These are phyloP conservation scores for Folsomia candida DNA, from an alignment of 2,888 invertebrate genomes.

Conservation along the genomic window DNA sequence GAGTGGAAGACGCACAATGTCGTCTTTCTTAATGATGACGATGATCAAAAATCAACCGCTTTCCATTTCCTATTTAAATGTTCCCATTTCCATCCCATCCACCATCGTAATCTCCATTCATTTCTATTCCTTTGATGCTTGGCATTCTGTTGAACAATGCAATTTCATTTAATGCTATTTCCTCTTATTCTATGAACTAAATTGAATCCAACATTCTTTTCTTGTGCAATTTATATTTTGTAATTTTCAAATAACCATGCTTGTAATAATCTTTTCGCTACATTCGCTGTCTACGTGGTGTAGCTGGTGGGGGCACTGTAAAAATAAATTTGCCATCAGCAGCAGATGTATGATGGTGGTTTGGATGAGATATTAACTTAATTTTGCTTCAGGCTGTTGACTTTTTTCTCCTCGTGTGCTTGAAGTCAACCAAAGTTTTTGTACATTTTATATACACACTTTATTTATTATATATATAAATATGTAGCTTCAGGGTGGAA, in stretches of 20 bases:
- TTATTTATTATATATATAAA: neutral
- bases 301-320: neutral
- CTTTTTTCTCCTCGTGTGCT: too few species aligned
- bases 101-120: neutral
- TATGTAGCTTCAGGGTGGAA: too few species aligned
- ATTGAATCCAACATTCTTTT: neutral
- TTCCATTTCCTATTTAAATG: neutral
- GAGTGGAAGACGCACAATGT: neutral
- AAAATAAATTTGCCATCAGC: neutral
- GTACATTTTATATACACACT: too few species aligned
- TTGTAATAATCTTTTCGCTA: neutral
- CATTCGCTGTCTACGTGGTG: too few species aligned
- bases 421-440: too few species aligned
- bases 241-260: neutral
- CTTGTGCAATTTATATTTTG: neutral
- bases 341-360: too few species aligned
- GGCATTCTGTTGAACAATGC: neutral
- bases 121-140: neutral
- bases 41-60: neutral
- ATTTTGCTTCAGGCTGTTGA: neutral
- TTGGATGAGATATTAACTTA: neutral
- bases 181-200: neutral
- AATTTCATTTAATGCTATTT: neutral
- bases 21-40: neutral
- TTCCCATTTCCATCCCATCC: neutral